These are phyloP conservation scores for Muricea muricata DNA, from an alignment of 92 coral and sea anemone genomes.

Conservation along the genomic window DNA sequence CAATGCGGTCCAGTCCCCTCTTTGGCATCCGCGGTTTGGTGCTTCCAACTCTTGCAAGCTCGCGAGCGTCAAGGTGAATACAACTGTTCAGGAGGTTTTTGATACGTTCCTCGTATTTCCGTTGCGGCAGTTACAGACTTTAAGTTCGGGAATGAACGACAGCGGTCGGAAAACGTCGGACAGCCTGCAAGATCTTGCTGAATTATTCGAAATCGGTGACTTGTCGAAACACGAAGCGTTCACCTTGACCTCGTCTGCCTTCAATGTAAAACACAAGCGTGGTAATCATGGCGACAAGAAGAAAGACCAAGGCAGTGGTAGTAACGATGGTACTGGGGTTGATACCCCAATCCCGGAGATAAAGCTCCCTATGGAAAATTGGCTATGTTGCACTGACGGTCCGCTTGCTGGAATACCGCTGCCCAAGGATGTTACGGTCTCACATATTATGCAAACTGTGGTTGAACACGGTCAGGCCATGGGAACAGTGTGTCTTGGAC, in stretches of 20 bases:
- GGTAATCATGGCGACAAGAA: conserved; percentile 62
- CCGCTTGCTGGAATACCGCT: conserved; percentile 67
- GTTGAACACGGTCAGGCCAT: conserved; percentile 71
- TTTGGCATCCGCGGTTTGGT: conserved; percentile 98
- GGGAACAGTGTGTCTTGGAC: conserved; percentile 74
- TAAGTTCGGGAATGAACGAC: conserved; percentile 60
- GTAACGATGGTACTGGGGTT: conserved; percentile 55
- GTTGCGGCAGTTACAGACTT: conserved; percentile 44
- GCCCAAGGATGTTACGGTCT: conserved; percentile 67
- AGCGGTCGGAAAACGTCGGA: conserved; percentile 50
- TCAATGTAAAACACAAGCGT: conserved; percentile 91
- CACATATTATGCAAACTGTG: conserved; percentile 70
- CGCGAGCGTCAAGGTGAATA: conserved; percentile 69
- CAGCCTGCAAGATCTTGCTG: conserved; percentile 62
- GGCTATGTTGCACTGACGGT: conserved; percentile 58
- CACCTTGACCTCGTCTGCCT: conserved; percentile 80
- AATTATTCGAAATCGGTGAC: conserved; percentile 70
- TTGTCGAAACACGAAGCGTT: conserved; percentile 75
- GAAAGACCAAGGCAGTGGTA: conserved; percentile 47
- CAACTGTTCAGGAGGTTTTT: conserved; percentile 70
- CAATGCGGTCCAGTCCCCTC: conserved; percentile 73
- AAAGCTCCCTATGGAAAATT: conserved; percentile 19
- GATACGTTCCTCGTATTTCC: conserved; percentile 32
- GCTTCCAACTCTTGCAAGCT: conserved; percentile 82
- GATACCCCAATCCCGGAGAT: not conserved